phyloP scores from a whole-genome alignment of 2,888 invertebrate genomes.

The Horisme vitalbata region DNA sequence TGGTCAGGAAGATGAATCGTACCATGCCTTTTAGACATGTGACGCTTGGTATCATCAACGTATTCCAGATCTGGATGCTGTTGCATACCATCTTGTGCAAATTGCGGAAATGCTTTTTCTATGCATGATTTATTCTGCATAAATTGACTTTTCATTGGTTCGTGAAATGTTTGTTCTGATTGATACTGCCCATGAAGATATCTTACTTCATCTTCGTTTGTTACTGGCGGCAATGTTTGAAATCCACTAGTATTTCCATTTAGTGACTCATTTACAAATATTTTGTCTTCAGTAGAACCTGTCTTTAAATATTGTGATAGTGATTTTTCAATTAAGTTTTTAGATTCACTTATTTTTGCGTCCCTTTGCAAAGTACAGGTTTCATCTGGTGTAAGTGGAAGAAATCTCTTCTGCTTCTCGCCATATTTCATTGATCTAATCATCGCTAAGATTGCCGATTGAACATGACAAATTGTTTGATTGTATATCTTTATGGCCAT shows the following conservation, averaged over 20 bases:
- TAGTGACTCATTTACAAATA: background rate
- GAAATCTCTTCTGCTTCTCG: background rate
- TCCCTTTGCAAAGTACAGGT: background rate
- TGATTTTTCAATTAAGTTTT: slow-evolving; percentile 11
- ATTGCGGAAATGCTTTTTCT: background rate
- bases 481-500: slow-evolving; percentile 18
- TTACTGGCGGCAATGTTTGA: slow-evolving; percentile 1
- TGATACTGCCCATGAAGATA: background rate
- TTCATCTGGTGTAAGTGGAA: slow-evolving; percentile 6
- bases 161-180: background rate
- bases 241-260: background rate
- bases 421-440: slow-evolving; percentile 13
- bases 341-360: slow-evolving; percentile 3
- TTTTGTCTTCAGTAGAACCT: slow-evolving; percentile 2
- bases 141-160: background rate
- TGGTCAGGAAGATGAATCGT: background rate
- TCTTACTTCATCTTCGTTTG: slow-evolving; percentile 11
- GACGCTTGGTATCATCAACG: background rate
- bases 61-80: slow-evolving; percentile 10
- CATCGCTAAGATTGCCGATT: slow-evolving; percentile 16
- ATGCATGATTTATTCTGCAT: background rate
- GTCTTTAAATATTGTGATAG: slow-evolving; percentile 9
- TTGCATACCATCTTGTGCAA: slow-evolving; percentile 2
- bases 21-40: background rate
- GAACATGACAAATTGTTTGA: slow-evolving; percentile 16